Conservation (phyloP, 2,113 vertebrate genomes). For the Nanorana parkeri region DNA sequence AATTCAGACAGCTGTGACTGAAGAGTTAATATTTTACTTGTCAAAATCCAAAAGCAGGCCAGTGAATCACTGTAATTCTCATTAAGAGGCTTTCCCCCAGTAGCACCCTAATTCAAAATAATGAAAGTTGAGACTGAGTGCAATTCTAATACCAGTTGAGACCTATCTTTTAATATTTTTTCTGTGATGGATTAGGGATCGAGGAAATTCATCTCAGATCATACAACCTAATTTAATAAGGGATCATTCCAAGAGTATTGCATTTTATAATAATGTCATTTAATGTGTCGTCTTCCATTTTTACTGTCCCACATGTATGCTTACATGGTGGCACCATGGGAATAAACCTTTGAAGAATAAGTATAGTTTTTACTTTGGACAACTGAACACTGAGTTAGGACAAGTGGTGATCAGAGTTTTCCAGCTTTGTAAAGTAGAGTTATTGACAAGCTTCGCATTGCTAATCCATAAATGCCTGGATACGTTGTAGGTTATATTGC, state of each 20-base stretch:
- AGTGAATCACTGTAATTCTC: slow-evolving; percentile 99
- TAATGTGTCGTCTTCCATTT: slow-evolving; percentile 99
- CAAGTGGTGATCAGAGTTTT: slow-evolving; percentile 19
- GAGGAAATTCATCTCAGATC: slow-evolving; percentile 99
- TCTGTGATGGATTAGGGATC: slow-evolving; percentile 99
- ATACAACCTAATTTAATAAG: slow-evolving; percentile 99
- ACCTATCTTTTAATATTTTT: slow-evolving; percentile 99
- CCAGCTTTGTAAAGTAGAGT: not conserved
- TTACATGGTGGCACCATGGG: slow-evolving; percentile 96
- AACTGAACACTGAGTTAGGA: slow-evolving; percentile 31
- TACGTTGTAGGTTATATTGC: too few species aligned
- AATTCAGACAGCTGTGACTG: slow-evolving; percentile 99
- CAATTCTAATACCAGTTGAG: slow-evolving; percentile 99
- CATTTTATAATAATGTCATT: slow-evolving; percentile 99
- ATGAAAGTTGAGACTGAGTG: slow-evolving; percentile 99
- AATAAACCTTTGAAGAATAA: slow-evolving; percentile 93
- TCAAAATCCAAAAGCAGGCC: slow-evolving; percentile 98
- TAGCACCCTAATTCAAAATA: slow-evolving; percentile 99
- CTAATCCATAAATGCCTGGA: not conserved
- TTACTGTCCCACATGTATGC: slow-evolving; percentile 98
- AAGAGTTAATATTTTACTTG: slow-evolving; percentile 99
- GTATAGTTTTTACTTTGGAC: slow-evolving; percentile 70
- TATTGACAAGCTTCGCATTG: not conserved
- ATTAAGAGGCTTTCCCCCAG: slow-evolving; percentile 99
- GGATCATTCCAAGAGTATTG: slow-evolving; percentile 99